A percentile compares a stretch with the other conserved stretches of the same genome.
Conservation (phyloP, 2,797 vertebrate species). For the Tenualosa ilisha region DNA sequence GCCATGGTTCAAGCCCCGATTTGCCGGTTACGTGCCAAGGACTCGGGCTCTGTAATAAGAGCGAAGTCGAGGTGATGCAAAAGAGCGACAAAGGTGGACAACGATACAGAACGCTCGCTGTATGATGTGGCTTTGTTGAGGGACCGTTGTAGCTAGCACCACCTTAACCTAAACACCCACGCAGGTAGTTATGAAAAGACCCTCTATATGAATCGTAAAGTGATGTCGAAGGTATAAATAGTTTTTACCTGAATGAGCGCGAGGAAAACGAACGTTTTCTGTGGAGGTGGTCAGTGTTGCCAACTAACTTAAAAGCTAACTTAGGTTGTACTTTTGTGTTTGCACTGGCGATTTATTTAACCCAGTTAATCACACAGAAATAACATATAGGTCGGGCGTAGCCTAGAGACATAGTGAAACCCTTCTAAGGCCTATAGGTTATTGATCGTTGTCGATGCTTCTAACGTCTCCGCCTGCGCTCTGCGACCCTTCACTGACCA, state of each 20-base stretch:
- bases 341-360: neutral
- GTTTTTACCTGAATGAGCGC: neutral
- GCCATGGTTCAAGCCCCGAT: neutral
- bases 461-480: neutral
- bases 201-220: neutral
- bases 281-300: neutral
- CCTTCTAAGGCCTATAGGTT: slow-evolving; percentile 1
- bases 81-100: slow-evolving; percentile 11
- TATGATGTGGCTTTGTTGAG: neutral
- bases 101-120: neutral
- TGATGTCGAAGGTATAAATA: neutral
- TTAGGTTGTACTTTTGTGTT: neutral
- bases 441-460: neutral
- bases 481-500: neutral
- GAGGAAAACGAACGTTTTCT: neutral
- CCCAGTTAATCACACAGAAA: neutral
- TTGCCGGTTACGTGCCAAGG: slow-evolving; percentile 21
- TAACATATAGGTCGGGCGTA: neutral
- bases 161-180: neutral
- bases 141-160: neutral
- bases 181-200: neutral
- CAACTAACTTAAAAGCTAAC: slow-evolving; percentile 6
- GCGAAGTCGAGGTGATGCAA: slow-evolving; percentile 1
- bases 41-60: slow-evolving; percentile 12
- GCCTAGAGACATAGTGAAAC: neutral